Conservation (phyloP, 2,797 vertebrate genomes). For the Kryptolebias ocellatus region DNA sequence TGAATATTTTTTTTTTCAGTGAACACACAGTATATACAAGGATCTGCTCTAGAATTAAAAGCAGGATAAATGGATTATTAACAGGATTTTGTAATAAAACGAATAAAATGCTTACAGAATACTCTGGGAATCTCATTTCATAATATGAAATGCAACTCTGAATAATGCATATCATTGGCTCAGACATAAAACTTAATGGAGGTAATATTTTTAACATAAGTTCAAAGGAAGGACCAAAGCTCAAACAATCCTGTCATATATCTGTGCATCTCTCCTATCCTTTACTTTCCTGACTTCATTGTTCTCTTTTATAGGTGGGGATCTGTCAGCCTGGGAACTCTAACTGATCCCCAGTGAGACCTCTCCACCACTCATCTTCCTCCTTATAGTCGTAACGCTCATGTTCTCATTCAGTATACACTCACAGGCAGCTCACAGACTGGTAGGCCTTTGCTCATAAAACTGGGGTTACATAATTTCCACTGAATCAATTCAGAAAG, state of each 20-base stretch:
- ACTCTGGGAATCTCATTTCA: conserved; percentile 7
- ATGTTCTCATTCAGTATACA: conserved; percentile 12
- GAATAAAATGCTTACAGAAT: conserved; percentile 4
- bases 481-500: conserved; percentile 21
- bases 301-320: not conserved
- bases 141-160: conserved; percentile 26
- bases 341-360: not conserved
- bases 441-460: not conserved
- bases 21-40: too few species aligned
- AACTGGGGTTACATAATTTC: conserved; percentile 1
- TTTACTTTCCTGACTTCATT: not conserved
- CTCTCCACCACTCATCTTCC: not conserved
- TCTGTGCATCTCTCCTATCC: not conserved
- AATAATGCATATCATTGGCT: conserved; percentile 26
- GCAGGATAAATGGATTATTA: too few species aligned
- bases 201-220: not conserved
- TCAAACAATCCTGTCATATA: not conserved
- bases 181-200: conserved; percentile 20
- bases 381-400: not conserved
- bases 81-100: too few species aligned
- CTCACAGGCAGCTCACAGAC: not conserved
- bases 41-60: too few species aligned
- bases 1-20: too few species aligned
- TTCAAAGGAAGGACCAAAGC: not conserved
- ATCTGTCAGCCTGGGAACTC: not conserved